Base-by-base conservation (phyloP, 2,113 vertebrate species). In the Galbula dea region DNA sequence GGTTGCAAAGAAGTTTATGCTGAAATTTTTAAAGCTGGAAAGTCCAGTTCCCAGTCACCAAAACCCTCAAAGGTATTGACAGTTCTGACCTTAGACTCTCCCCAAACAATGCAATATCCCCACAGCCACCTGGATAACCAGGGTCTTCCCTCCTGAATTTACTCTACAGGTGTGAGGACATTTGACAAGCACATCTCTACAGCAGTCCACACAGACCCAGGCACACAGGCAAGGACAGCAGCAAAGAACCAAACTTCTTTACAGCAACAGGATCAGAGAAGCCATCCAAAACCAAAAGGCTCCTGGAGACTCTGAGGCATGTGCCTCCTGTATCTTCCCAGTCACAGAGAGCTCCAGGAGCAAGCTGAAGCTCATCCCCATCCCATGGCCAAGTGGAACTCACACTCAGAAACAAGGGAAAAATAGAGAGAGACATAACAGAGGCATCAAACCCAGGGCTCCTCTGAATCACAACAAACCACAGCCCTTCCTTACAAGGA, bases 141-240 rank as follows among this genome's bases (percentile, higher is more conserved):
- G 21, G 12, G 7, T 15, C 27, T 67, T 71, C 18, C 59, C 59
- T 66, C 16, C 30, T 34, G 22, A 54, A 76, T 54, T 75, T 24
- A 46, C 29, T 39, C 49, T 19, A 12, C 32, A 63, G 17, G 32
- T 18, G 6, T 0, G 3, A 69, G 63, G 58, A 65, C 65, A 32
- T 34, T 12, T 51, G 39, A 15, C 55, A 77, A 0, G 1, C 1
- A 4, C 12, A 29, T 46, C 41, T 49, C 37, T 30, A 11, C 20
- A 62, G 54, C 19, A 16, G 34, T 51, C 37, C 20, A 3, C 0
- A 4, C 0, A 55, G 52, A 49, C 34, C 58, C 6, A 29, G 34
- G 45, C 41, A 69, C 30, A 16, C 39, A 18, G 0, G 9, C 37
- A 52, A 32, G 57, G 46, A 15, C 30, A 69, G n/a, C 54, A 63